Conservation (phyloP, 2,113 vertebrate genomes). For the Anoplopoma fimbria region DNA sequence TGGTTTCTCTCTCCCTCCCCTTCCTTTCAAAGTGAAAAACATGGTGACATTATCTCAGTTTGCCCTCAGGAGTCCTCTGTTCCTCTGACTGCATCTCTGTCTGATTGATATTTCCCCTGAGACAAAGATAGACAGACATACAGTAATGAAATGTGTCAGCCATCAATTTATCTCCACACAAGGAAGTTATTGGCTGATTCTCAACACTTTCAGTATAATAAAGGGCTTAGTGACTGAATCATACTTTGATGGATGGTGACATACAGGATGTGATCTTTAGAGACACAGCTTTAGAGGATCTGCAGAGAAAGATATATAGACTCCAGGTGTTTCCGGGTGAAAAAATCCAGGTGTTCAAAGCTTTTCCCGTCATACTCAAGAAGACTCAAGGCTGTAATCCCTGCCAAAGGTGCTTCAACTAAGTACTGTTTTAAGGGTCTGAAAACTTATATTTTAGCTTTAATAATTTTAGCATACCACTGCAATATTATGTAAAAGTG, state of each 20-base stretch:
- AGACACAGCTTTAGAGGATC: not conserved
- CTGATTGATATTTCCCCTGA: constrained; percentile 36
- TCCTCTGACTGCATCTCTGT: constrained; percentile 27
- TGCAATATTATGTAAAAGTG: not conserved
- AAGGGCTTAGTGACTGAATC: not conserved
- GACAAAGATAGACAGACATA: not conserved
- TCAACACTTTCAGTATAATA: not conserved
- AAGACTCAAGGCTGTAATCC: no score
- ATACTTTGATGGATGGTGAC: not conserved
- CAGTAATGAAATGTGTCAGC: constrained; percentile 14
- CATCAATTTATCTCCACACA: constrained; percentile 5
- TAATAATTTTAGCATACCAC: not conserved
- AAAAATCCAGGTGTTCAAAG: not conserved
- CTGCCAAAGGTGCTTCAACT: no score
- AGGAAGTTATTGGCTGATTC: not conserved
- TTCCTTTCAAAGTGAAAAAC: constrained; percentile 33
- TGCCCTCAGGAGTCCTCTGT: constrained; percentile 56
- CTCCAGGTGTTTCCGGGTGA: no score
- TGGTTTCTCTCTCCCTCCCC: constrained; percentile 7
- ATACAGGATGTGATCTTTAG: not conserved
- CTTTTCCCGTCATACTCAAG: no score
- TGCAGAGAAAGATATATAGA: no score
- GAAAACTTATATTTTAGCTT: not conserved
- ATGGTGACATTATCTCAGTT: constrained; percentile 61
- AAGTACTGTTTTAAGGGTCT: not conserved